A percentile compares a stretch with the other conserved stretches of the same genome.
Evolutionary conservation across 1,140 invertebrate species (phyloP).

Genomic region (Bombus affinis): DNA sequence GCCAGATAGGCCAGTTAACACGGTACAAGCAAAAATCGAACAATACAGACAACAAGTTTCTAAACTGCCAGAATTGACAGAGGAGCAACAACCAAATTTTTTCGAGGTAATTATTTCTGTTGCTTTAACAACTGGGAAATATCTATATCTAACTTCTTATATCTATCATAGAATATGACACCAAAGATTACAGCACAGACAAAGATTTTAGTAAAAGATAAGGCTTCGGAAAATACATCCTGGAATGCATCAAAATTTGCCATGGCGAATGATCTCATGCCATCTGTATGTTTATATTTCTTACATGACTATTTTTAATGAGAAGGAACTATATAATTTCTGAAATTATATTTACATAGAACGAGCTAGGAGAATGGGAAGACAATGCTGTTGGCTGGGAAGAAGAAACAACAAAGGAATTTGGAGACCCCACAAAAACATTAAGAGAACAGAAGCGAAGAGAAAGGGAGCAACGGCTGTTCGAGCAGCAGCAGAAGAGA

Average conservation of each 20-base stretch:
- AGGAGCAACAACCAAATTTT: conserved; percentile 79
- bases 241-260: conserved; percentile 76
- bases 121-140: neutral
- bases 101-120: conserved; percentile 77
- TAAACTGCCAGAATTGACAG: conserved; percentile 71
- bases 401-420: conserved; percentile 80
- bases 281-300: conserved; percentile 69
- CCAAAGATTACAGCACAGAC: conserved; percentile 82
- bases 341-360: conserved; percentile 61
- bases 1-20: conserved; percentile 78
- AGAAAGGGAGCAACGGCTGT: conserved; percentile 79
- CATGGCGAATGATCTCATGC: conserved; percentile 71
- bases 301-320: conserved; percentile 36
- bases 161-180: conserved; percentile 80
- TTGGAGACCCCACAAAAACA: conserved; percentile 77
- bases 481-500: conserved; percentile 82
- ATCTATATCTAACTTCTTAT: neutral
- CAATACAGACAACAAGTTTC: conserved; percentile 81
- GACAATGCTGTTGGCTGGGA: conserved; percentile 82
- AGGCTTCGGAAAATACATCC: conserved; percentile 60
- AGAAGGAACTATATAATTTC: conserved; percentile 35
- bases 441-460: conserved; percentile 80
- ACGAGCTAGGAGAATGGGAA: conserved; percentile 81
- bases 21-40: conserved; percentile 83
- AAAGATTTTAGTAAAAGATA: conserved; percentile 80